Evolutionary conservation across 1,140 invertebrate species (phyloP), one percentile per base, ranked within the genome.

Genomic region (Drosophila bifasciata): DNA sequence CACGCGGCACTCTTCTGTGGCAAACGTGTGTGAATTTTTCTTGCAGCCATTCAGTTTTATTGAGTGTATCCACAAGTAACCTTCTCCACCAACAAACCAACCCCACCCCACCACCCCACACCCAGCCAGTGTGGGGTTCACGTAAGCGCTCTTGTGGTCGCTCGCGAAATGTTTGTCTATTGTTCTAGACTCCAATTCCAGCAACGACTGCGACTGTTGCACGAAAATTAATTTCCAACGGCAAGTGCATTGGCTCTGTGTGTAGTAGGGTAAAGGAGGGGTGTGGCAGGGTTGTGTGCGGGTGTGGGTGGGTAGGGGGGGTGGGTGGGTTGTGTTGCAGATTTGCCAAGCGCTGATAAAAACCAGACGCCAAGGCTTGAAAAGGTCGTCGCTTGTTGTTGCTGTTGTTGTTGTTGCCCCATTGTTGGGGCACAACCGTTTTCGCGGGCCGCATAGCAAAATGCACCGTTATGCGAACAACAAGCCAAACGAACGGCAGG

Each of bases 181-280:
- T 85, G 81, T 85, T 85, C 81, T 85, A 74, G 68, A 77, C 81
- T 32, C 9, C 28, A 3, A 36, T 7, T 36, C 32, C 11, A 4
- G 13, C 32, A 5, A 0, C 11, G 51, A 67, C 64, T 77, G 25
- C 68, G 77, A 76, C 81, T 80, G 81, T 85, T 84, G 81, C 81
- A 81, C 81, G 81, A 85, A 85, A 85, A 85, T 85, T 86, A 85
- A 86, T 85, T 85, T 85, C 57, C 81, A 85, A 70, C 81, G 60
- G 80, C 81, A 85, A 85, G 81, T 85, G 80, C 76, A 85, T 62
- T 85, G 80, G 66, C 25, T 48, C 50, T 28, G 23, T 15, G 41
- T 32, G 50, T 9, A 15, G 13, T n/a, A n/a, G 2, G 21, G 25
- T 5, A 1, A 3, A 13, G 5, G 5, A 9, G 39, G 19, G 3